Evolutionary conservation across 2,888 invertebrate genomes (phyloP).

Genomic region (Nesidiocoris tenuis): DNA sequence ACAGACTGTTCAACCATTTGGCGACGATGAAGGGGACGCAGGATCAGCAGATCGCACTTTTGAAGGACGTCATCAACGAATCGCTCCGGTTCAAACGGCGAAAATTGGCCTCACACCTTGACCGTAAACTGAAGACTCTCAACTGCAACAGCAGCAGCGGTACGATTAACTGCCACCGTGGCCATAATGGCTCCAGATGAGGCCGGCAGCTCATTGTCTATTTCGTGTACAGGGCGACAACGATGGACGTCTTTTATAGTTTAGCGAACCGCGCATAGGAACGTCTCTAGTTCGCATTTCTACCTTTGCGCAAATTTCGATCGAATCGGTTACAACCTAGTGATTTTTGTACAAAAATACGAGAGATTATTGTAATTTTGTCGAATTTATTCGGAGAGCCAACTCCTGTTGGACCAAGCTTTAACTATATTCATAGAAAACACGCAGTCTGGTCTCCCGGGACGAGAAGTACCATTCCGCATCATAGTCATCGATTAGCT

Average conservation of each 20-base stretch:
- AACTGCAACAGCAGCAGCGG: constrained; percentile 1
- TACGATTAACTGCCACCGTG: constrained; percentile 29
- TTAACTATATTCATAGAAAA: neutral
- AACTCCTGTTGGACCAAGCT: neutral
- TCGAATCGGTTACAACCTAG: neutral
- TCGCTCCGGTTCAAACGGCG: constrained; percentile 75
- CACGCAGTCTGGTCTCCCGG: neutral
- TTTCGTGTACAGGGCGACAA: constrained; percentile 26
- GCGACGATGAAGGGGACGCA: constrained; percentile 69
- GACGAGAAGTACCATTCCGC: neutral
- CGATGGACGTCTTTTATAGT: neutral
- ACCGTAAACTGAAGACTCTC: constrained; percentile 46
- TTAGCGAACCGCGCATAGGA: neutral
- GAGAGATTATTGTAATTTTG: neutral
- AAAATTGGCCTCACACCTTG: constrained; percentile 59
- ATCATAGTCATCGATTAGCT: constrained; percentile 15
- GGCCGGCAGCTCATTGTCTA: constrained; percentile 22
- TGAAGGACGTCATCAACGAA: constrained; percentile 72
- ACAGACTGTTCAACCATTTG: constrained; percentile 67
- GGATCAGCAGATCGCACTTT: constrained; percentile 67
- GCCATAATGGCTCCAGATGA: constrained; percentile 48
- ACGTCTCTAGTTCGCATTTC: neutral
- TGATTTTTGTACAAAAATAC: neutral
- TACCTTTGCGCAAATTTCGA: neutral
- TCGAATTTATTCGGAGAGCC: neutral